Percentiles rank a stretch among this genome's conserved stretches.
Evolutionary conservation across 1,140 invertebrate genomes (phyloP).

Genomic region (Drosophila cardini): DNA sequence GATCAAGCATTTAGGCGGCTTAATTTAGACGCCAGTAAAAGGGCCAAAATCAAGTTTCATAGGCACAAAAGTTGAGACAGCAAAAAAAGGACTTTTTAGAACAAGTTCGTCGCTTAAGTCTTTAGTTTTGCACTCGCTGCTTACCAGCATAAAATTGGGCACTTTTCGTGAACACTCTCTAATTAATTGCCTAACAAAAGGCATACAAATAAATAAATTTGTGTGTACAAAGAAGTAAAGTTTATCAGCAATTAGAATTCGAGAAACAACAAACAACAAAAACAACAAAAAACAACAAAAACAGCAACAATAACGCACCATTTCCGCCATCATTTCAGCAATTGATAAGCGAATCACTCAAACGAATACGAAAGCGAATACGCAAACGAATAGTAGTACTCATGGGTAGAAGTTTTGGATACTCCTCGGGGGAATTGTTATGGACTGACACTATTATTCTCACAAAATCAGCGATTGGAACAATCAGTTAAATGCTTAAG

Average conservation of each 20-base stretch:
- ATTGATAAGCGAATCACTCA: constrained; percentile 59
- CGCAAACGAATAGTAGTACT: constrained; percentile 1
- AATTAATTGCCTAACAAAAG: constrained; percentile 63
- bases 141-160: constrained; percentile 58
- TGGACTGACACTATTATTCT: constrained; percentile 64
- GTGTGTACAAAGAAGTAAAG: neutral
- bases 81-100: constrained; percentile 38
- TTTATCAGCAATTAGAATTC: constrained; percentile 43
- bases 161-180: constrained; percentile 22
- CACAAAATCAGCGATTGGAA: constrained; percentile 81
- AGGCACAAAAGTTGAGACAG: neutral
- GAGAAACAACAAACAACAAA: constrained; percentile 38
- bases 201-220: constrained; percentile 28
- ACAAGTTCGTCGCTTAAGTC: constrained; percentile 71
- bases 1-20: constrained; percentile 62
- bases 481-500: constrained; percentile 72
- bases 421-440: constrained; percentile 26
- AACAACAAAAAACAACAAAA: constrained; percentile 54
- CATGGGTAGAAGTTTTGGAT: constrained; percentile 1
- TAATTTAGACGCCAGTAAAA: constrained; percentile 76
- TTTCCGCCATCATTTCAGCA: constrained; percentile 74
- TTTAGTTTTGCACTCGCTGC: constrained; percentile 57
- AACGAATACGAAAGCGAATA: constrained; percentile 15
- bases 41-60: constrained; percentile 21
- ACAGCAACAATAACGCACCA: constrained; percentile 71